Percentiles rank a stretch among this genome's conserved stretches.
Conservation (phyloP, 2,113 vertebrate species). For the Rutilus rutilus region DNA sequence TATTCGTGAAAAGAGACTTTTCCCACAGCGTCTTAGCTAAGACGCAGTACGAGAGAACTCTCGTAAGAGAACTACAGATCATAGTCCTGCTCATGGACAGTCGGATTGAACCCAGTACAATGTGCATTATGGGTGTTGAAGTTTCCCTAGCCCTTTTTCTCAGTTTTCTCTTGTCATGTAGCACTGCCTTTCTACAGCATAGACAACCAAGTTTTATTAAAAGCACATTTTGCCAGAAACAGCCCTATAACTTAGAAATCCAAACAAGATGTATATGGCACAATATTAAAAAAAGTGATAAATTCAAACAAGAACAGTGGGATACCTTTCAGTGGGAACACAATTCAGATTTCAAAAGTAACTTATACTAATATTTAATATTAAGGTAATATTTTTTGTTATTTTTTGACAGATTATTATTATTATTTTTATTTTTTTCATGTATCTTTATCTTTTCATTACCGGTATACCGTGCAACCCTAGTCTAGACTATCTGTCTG, state of each 20-base stretch:
- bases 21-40: no score
- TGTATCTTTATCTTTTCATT: background rate
- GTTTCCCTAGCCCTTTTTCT: background rate
- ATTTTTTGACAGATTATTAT: no score
- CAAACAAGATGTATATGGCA: background rate
- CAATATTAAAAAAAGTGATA: background rate
- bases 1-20: no score
- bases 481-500: background rate
- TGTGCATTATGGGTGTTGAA: background rate
- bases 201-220: background rate
- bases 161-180: background rate
- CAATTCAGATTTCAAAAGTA: background rate
- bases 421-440: no score
- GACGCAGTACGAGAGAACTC: no score
- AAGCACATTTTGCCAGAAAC: background rate
- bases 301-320: background rate
- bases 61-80: background rate
- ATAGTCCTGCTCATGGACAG: background rate
- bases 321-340: background rate
- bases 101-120: background rate
- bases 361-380: no score
- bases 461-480: background rate
- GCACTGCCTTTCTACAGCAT: no score
- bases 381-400: no score
- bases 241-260: background rate